Evolutionary conservation across 2,888 invertebrate genomes (phyloP), one percentile per base, ranked within the genome.

Genomic region (Notodonta ziczac): DNA sequence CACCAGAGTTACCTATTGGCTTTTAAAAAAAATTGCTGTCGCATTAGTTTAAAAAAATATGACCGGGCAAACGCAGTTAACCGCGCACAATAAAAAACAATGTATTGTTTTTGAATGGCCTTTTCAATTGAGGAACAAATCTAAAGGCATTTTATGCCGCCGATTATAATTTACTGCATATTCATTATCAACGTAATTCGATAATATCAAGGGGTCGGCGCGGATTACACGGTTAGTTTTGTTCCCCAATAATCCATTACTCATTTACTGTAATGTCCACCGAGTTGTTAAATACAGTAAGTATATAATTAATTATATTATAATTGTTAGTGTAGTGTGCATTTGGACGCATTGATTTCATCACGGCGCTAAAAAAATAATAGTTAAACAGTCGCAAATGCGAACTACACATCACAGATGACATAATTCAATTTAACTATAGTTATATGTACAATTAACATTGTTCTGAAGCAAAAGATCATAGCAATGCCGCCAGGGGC

Each of bases 71-170:
- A 24, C 24, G 24, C 24, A 24, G 24, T 2, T 24, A 24, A 24
- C 24, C 24, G 24, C 24, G 58, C 46, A 32, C 48, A 50, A 13
- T 35, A 48, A 51, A 51, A 24, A 24, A 4, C 51, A 16, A n/a
- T 7, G 50, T 8, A 9, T 60, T 58, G 56, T 69, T 66, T 76
- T 84, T 76, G 72, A 78, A 85, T 86, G 82, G 83, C 72, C 65
- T 64, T 75, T 78, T 79, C 69, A 59, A 85, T 91, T 91, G 88
- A 88, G 91, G 90, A 90, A 89, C 91, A 91, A 91, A 86, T 82
- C 90, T 89, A 90, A 89, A 85, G 52, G 65, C 62, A 76, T 80
- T 80, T 73, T 65, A 76, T 75, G 76, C 74, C 73, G 81, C 83
- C 77, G 73, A 76, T 74, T 63, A 69, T 76, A 73, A 73, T 75